phyloP scores from a whole-genome alignment of 2,888 invertebrate species.

The Uropetala carovei region DNA sequence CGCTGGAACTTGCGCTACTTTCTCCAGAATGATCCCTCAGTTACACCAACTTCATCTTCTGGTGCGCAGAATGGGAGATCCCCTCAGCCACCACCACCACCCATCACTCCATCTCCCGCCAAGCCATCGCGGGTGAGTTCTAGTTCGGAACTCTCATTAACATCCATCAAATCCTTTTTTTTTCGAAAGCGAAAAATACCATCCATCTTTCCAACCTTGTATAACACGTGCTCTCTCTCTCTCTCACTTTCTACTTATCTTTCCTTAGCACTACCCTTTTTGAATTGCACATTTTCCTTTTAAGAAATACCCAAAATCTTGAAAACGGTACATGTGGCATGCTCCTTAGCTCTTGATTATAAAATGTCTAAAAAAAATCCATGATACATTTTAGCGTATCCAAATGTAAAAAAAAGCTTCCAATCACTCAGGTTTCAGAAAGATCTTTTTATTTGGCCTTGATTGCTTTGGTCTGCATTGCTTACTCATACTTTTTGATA shows the following conservation, averaged over 20 bases:
- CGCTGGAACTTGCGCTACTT: slow-evolving; percentile 75
- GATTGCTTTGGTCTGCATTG: too few relatives aligned
- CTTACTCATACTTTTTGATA: too few relatives aligned
- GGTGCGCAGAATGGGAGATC: slow-evolving; percentile 61
- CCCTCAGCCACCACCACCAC: slow-evolving; percentile 56
- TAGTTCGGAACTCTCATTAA: slow-evolving; percentile 8
- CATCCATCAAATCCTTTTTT: neutral
- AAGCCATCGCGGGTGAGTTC: slow-evolving; percentile 60
- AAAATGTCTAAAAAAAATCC: too few relatives aligned
- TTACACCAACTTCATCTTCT: slow-evolving; percentile 60
- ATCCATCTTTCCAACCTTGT: neutral
- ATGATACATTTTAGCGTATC: too few relatives aligned
- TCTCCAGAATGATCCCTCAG: slow-evolving; percentile 71
- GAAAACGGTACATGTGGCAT: too few relatives aligned
- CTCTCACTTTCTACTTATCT: neutral
- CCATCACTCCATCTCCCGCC: slow-evolving; percentile 45
- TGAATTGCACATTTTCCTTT: neutral
- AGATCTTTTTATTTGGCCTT: too few relatives aligned
- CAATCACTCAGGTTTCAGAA: too few relatives aligned
- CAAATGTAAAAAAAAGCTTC: too few relatives aligned
- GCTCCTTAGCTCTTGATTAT: too few relatives aligned
- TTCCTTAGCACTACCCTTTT: neutral
- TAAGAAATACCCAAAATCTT: neutral
- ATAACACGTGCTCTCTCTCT: neutral
- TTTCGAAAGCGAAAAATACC: neutral